Conservation (phyloP, 2,797 vertebrate species). For the Chloroceryle amazona region DNA sequence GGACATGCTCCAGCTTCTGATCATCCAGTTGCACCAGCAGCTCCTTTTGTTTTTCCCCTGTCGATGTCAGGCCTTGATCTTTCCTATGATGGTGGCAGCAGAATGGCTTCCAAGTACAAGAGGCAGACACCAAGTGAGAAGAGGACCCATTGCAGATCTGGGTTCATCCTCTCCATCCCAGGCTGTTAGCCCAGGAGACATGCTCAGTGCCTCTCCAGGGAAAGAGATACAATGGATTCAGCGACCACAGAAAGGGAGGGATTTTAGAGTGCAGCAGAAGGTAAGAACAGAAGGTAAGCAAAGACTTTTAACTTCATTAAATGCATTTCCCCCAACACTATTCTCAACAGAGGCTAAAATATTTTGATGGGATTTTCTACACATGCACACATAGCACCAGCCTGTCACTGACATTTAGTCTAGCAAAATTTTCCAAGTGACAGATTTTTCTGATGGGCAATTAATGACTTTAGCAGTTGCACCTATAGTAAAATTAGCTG, state of each 20-base stretch:
- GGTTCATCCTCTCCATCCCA: not conserved
- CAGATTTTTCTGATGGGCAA: not conserved
- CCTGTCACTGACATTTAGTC: not conserved
- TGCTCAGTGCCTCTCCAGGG: fast-evolving
- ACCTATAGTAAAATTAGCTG: not conserved
- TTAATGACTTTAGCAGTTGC: not conserved
- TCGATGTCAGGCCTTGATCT: not conserved
- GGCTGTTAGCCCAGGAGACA: not conserved
- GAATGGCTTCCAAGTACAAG: not conserved
- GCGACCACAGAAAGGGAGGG: fast-evolving
- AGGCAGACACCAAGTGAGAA: not conserved
- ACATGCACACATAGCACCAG: not conserved
- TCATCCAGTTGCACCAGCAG: fast-evolving
- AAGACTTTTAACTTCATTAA: not conserved
- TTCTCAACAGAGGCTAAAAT: not conserved
- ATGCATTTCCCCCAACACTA: not conserved
- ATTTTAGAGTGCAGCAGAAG: not conserved
- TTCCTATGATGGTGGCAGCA: not conserved
- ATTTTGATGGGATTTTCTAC: not conserved
- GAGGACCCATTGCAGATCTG: not conserved
- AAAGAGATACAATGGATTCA: not conserved
- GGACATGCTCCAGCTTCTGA: not conserved
- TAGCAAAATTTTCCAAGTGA: not conserved
- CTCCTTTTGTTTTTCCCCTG: not conserved
- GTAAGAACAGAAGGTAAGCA: not conserved